phyloP scores from a whole-genome alignment of 2,797 vertebrate genomes.

The Anabas testudineus region DNA sequence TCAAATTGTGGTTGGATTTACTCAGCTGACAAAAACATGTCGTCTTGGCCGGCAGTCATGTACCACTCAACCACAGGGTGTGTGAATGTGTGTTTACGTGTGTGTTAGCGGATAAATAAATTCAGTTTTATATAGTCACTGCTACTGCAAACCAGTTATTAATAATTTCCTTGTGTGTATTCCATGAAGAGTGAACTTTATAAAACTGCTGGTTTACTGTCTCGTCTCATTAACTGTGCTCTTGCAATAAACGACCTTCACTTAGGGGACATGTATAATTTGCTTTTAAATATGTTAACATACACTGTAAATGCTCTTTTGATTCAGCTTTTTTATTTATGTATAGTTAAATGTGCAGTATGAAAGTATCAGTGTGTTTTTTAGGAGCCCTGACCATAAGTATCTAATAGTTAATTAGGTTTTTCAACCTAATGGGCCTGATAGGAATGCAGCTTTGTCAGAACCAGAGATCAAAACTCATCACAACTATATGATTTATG shows the following conservation, averaged over 20 bases:
- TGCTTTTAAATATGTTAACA: too few species aligned
- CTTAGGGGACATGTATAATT: too few species aligned
- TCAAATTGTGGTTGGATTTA: constrained; percentile 69
- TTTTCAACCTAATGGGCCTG: neutral
- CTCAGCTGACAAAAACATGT: constrained; percentile 62
- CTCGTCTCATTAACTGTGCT: too few species aligned
- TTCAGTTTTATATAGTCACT: constrained; percentile 24
- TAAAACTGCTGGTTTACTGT: neutral
- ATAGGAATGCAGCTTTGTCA: neutral
- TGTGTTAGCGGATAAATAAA: constrained; percentile 15
- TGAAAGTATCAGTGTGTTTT: neutral
- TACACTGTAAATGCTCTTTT: neutral
- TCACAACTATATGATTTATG: neutral
- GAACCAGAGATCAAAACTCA: neutral
- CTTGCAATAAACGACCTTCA: too few species aligned
- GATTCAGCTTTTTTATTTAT: neutral
- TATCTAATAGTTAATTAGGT: too few species aligned
- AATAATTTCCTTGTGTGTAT: constrained; percentile 20
- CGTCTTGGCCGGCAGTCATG: constrained; percentile 59
- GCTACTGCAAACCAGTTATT: constrained; percentile 9
- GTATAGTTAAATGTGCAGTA: neutral
- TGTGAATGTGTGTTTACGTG: constrained; percentile 21
- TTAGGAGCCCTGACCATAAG: neutral
- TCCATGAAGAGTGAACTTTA: neutral
- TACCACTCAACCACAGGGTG: constrained; percentile 67